phyloP scores from a whole-genome alignment of 2,888 invertebrate species.

The Saturnia japonica region DNA sequence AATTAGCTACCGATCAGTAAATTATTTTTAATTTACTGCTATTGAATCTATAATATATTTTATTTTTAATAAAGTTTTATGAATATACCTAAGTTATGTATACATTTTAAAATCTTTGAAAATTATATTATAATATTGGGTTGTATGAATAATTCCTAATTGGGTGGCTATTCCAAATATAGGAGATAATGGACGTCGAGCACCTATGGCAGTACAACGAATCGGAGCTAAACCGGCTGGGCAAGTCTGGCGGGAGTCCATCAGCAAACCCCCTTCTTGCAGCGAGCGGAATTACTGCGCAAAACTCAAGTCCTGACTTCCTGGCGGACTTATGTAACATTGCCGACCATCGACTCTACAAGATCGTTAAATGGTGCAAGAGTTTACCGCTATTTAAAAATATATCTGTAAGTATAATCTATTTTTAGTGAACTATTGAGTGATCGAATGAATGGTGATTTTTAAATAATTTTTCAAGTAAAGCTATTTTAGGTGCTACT shows the following conservation, averaged over 20 bases:
- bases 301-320: constrained; percentile 90
- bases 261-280: constrained; percentile 73
- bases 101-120: too few species aligned
- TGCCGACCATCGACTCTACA: constrained; percentile 96
- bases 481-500: too few species aligned
- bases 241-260: constrained; percentile 67
- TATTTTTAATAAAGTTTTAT: too few species aligned
- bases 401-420: constrained; percentile 89
- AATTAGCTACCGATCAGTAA: too few species aligned
- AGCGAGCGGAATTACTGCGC: constrained; percentile 75
- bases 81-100: too few species aligned
- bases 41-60: too few species aligned
- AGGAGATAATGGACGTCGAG: constrained; percentile 98
- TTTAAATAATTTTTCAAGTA: not conserved
- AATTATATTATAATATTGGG: too few species aligned
- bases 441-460: not conserved
- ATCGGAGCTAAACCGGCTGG: constrained; percentile 86
- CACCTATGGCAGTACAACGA: constrained; percentile 97
- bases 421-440: too few species aligned
- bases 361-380: constrained; percentile 99
- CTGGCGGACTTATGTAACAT: constrained; percentile 95
- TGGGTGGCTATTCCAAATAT: constrained; percentile 24
- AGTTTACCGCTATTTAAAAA: constrained; percentile 97
- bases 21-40: too few species aligned
- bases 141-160: not conserved